Conservation (phyloP, 2,888 invertebrate genomes). For the Mystacides longicornis region DNA sequence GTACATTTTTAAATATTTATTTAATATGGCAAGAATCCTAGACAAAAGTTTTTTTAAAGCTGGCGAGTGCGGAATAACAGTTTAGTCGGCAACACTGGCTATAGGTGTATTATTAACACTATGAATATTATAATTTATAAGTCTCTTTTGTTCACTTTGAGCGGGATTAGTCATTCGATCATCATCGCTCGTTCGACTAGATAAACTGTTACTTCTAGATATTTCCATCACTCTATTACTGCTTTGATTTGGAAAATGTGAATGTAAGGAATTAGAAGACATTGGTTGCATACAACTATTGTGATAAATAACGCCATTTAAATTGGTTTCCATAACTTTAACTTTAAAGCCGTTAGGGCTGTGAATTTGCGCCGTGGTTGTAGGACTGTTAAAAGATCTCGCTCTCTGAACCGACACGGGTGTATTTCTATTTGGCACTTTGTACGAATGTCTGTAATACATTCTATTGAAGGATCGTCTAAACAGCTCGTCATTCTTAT, state of each 20-base stretch:
- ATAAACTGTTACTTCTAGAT: constrained; percentile 12
- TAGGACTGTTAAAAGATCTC: constrained; percentile 6
- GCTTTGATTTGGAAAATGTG: constrained; percentile 1
- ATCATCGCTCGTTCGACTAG: constrained; percentile 20
- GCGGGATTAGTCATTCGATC: constrained; percentile 13
- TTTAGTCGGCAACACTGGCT: no score
- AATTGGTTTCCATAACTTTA: constrained; percentile 10
- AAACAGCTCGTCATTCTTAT: neutral
- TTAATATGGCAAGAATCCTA: no score
- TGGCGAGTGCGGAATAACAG: no score
- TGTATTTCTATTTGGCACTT: constrained; percentile 2
- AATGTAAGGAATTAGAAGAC: constrained; percentile 7
- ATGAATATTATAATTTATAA: constrained; percentile 14
- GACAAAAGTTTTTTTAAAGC: no score
- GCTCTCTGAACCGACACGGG: neutral
- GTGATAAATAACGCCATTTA: constrained; percentile 11
- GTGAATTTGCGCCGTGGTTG: constrained; percentile 8
- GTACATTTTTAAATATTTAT: no score
- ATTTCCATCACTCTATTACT: constrained; percentile 7
- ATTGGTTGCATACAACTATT: constrained; percentile 10
- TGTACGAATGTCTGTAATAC: constrained; percentile 10
- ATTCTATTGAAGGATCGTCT: constrained; percentile 13
- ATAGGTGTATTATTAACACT: neutral
- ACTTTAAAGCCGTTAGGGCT: constrained; percentile 16
- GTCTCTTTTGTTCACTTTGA: constrained; percentile 18